These are phyloP conservation scores for Acanthaster planci DNA, from an alignment of 35 echinoderm and acorn worm species.

Conservation along the genomic window DNA sequence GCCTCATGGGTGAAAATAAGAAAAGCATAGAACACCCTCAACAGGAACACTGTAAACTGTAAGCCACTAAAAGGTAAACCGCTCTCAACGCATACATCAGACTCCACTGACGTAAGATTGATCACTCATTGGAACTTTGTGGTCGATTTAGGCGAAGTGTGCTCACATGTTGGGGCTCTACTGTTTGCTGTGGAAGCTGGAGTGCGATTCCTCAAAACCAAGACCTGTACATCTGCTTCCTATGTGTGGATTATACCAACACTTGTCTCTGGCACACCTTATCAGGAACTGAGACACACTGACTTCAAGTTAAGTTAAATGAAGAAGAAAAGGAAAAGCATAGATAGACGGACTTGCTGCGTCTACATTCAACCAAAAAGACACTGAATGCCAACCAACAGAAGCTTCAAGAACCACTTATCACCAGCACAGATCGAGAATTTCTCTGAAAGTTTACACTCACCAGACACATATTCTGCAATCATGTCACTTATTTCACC, in stretches of 20 bases:
- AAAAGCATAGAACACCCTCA: too few relatives aligned
- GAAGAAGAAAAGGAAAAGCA: conserved; percentile 35
- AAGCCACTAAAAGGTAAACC: too few relatives aligned
- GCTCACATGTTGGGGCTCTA: conserved; percentile 47
- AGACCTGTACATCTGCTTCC: conserved; percentile 21
- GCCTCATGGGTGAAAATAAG: too few relatives aligned
- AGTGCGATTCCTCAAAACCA: conserved; percentile 1
- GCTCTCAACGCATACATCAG: too few relatives aligned
- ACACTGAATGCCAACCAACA: not conserved
- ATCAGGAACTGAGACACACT: conserved; percentile 4
- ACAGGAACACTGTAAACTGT: too few relatives aligned
- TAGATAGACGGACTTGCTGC: not conserved
- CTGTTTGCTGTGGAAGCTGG: conserved; percentile 41
- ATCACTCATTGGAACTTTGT: conserved; percentile 43
- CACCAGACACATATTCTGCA: not conserved
- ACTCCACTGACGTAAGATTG: not conserved
- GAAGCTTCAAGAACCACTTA: too few relatives aligned
- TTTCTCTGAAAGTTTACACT: conserved; percentile 11
- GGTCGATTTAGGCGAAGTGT: conserved; percentile 47
- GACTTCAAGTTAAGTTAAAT: conserved; percentile 33
- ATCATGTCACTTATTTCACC: not conserved
- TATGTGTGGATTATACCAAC: conserved; percentile 7
- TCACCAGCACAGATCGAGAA: not conserved
- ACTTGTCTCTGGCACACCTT: not conserved
- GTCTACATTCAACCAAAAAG: too few relatives aligned